Evolutionary conservation across 2,888 invertebrate species (phyloP).

Genomic region (Polyommatus iphigenia): DNA sequence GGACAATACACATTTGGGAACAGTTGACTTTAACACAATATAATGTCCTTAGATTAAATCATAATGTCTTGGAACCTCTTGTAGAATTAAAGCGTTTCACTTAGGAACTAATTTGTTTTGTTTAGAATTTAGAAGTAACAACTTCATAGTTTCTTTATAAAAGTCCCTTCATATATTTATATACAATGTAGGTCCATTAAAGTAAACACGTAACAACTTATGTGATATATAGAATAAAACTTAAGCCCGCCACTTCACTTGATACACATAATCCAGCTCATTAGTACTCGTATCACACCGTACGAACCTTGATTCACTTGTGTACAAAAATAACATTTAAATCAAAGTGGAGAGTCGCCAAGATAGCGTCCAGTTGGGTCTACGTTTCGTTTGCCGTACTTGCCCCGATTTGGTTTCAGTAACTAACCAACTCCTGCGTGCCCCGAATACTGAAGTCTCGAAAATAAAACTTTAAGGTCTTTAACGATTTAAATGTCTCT

Average conservation of each 20-base stretch:
- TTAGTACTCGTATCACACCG: constrained; percentile 20
- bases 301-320: constrained; percentile 41
- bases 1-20: background rate
- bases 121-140: background rate
- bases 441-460: constrained; percentile 52
- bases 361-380: constrained; percentile 51
- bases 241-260: background rate
- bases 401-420: constrained; percentile 70
- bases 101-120: background rate
- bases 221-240: background rate
- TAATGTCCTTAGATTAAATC: background rate
- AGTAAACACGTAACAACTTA: no score
- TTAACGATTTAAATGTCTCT: background rate
- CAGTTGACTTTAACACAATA: background rate
- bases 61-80: no score
- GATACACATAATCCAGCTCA: background rate
- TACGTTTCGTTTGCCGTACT: constrained; percentile 66
- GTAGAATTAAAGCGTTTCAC: background rate
- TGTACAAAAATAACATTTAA: constrained; percentile 61
- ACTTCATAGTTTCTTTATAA: background rate
- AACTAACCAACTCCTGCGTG: constrained; percentile 68
- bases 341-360: constrained; percentile 68
- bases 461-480: constrained; percentile 1
- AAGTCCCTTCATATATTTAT: no score
- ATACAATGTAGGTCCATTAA: no score